Conservation (phyloP, 1,140 invertebrate genomes). For the Elymnias hypermnestra region DNA sequence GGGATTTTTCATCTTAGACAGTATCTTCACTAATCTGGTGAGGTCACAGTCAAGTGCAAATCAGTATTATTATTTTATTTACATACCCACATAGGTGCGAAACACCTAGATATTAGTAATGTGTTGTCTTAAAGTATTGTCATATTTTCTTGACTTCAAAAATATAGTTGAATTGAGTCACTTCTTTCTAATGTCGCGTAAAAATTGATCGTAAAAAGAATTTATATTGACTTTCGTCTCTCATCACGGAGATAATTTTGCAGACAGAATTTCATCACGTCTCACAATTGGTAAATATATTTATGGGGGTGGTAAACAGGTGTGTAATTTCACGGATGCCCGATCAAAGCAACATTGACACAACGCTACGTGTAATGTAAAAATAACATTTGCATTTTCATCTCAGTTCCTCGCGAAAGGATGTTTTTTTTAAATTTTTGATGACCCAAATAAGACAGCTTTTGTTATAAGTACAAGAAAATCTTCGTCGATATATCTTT, state of each 20-base stretch:
- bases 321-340: conserved; percentile 29
- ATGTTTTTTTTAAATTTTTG: not conserved
- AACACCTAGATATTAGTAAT: too few relatives aligned
- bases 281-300: conserved; percentile 12
- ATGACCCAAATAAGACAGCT: too few relatives aligned
- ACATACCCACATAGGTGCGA: too few relatives aligned
- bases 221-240: not conserved
- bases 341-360: conserved; percentile 30
- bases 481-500: too few relatives aligned
- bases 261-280: not conserved
- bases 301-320: conserved; percentile 14
- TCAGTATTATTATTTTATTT: too few relatives aligned
- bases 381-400: conserved; percentile 31
- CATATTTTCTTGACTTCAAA: not conserved
- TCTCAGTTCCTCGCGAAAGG: conserved; percentile 5
- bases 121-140: too few relatives aligned
- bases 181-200: not conserved
- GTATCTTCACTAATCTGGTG: too few relatives aligned
- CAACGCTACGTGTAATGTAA: conserved; percentile 20
- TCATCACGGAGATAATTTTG: conserved; percentile 1
- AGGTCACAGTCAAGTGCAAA: too few relatives aligned
- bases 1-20: too few relatives aligned
- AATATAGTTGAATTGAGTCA: not conserved
- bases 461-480: too few relatives aligned
- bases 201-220: not conserved